phyloP scores from a whole-genome alignment of 2,797 vertebrate species.

The Glyptemys insculpta region DNA sequence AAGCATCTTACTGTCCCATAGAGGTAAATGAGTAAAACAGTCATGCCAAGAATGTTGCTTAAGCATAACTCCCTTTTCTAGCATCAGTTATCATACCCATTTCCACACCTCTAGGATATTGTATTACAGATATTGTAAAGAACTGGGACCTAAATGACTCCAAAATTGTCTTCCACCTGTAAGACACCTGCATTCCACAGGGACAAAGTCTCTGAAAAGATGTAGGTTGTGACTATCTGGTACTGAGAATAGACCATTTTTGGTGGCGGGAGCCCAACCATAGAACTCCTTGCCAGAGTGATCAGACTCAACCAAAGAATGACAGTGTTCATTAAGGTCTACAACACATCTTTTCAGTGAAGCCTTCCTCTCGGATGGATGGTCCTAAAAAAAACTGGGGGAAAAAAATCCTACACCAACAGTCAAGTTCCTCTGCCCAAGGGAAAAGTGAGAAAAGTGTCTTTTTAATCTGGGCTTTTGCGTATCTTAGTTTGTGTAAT shows the following conservation, averaged over 20 bases:
- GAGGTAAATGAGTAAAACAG: background rate
- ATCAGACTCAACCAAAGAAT: background rate
- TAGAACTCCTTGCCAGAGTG: background rate
- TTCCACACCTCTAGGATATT: background rate
- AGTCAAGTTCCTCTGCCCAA: background rate
- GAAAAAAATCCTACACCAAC: rapidly evolving
- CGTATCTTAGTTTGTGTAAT: background rate
- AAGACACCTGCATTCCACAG: background rate
- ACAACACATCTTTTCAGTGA: background rate
- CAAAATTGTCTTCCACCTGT: background rate
- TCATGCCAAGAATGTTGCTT: background rate
- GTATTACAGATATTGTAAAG: background rate
- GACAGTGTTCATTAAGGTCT: background rate
- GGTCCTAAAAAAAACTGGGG: background rate
- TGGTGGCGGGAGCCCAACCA: background rate
- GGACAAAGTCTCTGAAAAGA: constrained; percentile 6
- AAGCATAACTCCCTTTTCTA: background rate
- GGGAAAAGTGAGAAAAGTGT: rapidly evolving
- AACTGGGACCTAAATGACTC: background rate
- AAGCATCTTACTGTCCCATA: background rate
- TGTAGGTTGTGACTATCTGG: background rate
- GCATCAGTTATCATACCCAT: background rate
- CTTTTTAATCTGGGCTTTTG: background rate
- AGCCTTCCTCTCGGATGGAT: background rate
- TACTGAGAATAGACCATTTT: background rate